Conservation (phyloP, 2,888 invertebrate genomes). For the Timema podura region DNA sequence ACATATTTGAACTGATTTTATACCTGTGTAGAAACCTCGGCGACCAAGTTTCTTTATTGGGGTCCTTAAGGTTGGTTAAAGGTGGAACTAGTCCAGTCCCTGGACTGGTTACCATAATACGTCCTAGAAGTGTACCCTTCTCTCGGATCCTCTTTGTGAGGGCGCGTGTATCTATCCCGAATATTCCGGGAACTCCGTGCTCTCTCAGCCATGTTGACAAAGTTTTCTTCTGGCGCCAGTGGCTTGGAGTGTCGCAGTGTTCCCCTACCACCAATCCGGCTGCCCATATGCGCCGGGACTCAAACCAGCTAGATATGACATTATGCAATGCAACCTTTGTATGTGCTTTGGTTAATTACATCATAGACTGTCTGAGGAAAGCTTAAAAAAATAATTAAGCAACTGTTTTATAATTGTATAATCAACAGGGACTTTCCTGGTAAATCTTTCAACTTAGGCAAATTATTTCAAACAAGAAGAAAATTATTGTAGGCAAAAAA, state of each 20-base stretch:
- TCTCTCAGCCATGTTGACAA: slow-evolving; percentile 80
- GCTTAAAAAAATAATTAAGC: no score
- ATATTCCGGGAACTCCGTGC: slow-evolving; percentile 79
- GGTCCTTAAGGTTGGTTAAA: slow-evolving; percentile 59
- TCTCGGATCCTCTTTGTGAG: slow-evolving; percentile 89
- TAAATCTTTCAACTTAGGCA: no score
- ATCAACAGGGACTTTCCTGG: no score
- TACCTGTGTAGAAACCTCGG: slow-evolving; percentile 82
- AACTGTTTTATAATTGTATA: no score
- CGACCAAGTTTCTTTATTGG: slow-evolving; percentile 86
- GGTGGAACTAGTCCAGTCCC: slow-evolving; percentile 33
- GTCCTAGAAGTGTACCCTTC: slow-evolving; percentile 78
- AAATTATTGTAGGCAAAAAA: no score
- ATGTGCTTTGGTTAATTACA: no score
- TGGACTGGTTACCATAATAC: slow-evolving; percentile 48
- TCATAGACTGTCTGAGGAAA: no score
- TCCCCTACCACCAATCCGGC: slow-evolving; percentile 90
- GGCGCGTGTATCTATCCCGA: slow-evolving; percentile 88
- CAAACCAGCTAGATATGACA: slow-evolving; percentile 68
- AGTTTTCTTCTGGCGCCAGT: slow-evolving; percentile 80
- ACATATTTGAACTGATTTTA: no score
- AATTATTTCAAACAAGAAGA: no score
- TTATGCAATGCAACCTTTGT: no score
- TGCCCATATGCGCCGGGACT: slow-evolving; percentile 88
- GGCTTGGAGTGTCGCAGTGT: slow-evolving; percentile 78